These are phyloP conservation scores for Camelus dromedarius DNA, from an alignment of 2,113 vertebrate species.

Conservation along the genomic window DNA sequence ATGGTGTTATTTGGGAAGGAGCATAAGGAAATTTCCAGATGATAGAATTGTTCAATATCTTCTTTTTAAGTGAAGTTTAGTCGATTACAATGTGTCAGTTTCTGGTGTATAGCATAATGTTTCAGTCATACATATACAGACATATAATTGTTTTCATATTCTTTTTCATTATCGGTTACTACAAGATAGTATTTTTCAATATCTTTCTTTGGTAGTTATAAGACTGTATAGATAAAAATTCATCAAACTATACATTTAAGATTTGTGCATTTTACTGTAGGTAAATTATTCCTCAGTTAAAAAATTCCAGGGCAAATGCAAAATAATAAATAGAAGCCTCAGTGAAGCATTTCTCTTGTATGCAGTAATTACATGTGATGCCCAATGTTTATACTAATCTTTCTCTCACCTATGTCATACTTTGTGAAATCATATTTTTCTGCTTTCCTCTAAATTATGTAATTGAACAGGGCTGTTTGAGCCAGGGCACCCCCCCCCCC, in stretches of 20 bases:
- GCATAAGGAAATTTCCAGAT: neutral
- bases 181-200: neutral
- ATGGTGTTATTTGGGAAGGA: neutral
- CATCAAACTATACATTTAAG: neutral
- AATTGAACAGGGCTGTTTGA: constrained; percentile 50
- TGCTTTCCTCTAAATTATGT: constrained; percentile 57
- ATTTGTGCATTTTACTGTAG: neutral
- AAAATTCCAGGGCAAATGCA: constrained; percentile 22
- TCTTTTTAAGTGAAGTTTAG: neutral
- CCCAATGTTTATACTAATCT: constrained; percentile 34
- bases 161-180: too few relatives aligned
- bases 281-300: constrained; percentile 36
- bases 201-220: constrained; percentile 36
- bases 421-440: constrained; percentile 63
- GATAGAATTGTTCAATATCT: neutral
- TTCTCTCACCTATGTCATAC: constrained; percentile 54
- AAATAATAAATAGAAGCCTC: constrained; percentile 40
- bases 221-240: constrained; percentile 6
- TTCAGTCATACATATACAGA: too few relatives aligned
- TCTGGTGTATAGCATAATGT: too few relatives aligned
- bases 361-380: neutral
- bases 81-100: too few relatives aligned
- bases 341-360: neutral
- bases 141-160: too few relatives aligned
- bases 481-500: neutral